Base-by-base conservation (phyloP, 2,888 invertebrate genomes). In the Apodemia hepburni region DNA sequence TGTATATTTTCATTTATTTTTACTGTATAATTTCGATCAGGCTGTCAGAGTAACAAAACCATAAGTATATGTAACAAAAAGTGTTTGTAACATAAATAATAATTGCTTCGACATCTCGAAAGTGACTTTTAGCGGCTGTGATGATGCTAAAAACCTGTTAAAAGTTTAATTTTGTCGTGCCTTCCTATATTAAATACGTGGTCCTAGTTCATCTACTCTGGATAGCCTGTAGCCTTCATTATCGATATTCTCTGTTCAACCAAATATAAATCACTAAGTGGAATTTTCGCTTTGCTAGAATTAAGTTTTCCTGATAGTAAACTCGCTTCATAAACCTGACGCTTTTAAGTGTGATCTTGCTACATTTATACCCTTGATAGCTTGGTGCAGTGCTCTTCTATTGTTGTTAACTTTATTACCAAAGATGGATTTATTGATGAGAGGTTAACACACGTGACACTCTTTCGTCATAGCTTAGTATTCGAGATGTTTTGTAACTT, bases 321-420 rank as follows among this genome's bases (percentile, higher is more conserved):
- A 57, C 29, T 60, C 57, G 61, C 65, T 63, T 61, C 62, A 65
- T 63, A 65, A 60, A 64, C 63, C 65, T 58, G 67, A 66, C 54
- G 69, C 68, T 69, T 69, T 60, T 65, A 60, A 65, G 63, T 62
- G 61, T 64, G 62, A 62, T 63, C 61, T 61, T 47, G 65, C 60
- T 58, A 63, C 59, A 58, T 58, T 60, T 49, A 59, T 47, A 61
- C 54, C 58, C 63, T 63, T 64, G 62, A 73, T 77, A 77, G 77
- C 74, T 77, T 79, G 80, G 77, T 81, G 79, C 78, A 81, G 77
- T 75, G 78, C 81, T 79, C 74, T 78, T 81, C 83, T 75, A 81
- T 82, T 81, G 81, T 85, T 85, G 83, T 84, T 85, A 81, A 85
- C 81, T 82, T 85, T 84, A 84, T 87, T 87, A 89, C 90, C 89